Conservation (phyloP, 37 sponge, comb jelly and placozoan genomes). For the Ianthella basta region DNA sequence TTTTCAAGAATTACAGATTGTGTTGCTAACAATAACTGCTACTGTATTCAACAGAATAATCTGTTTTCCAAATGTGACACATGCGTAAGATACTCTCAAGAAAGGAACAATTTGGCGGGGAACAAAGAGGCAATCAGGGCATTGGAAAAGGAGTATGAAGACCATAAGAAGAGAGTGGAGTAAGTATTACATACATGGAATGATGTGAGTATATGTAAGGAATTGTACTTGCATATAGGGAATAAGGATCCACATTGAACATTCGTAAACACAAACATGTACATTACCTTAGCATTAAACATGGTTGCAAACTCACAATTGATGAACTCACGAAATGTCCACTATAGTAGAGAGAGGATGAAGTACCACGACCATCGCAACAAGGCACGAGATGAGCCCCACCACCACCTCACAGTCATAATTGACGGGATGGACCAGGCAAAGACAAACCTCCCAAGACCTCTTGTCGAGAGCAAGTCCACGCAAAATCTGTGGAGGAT, state of each 20-base stretch:
- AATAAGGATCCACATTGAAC: too few species aligned
- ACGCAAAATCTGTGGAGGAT: conserved; percentile 48
- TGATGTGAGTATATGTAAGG: too few species aligned
- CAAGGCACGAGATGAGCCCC: conserved; percentile 38
- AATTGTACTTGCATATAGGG: too few species aligned
- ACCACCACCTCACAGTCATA: conserved; percentile 40
- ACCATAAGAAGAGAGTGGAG: conserved; percentile 47
- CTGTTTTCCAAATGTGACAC: conserved; percentile 59
- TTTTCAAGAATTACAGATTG: background rate
- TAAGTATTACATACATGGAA: conserved; percentile 8
- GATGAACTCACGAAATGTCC: background rate
- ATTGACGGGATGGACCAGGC: conserved; percentile 65
- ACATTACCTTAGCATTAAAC: too few species aligned
- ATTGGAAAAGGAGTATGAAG: conserved; percentile 27
- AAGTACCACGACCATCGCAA: conserved; percentile 60
- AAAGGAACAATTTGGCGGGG: conserved; percentile 31
- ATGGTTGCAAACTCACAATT: too few species aligned
- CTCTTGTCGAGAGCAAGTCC: conserved; percentile 26
- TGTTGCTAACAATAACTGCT: background rate
- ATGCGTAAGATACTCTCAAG: conserved; percentile 37
- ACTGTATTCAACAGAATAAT: conserved; percentile 40
- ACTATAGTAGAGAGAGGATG: conserved; percentile 37
- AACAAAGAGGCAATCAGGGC: conserved; percentile 22
- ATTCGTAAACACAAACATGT: too few species aligned
- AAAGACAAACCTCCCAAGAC: conserved; percentile 39